Evolutionary conservation across 1,140 invertebrate species (phyloP).

Genomic region (Myzus persicae): DNA sequence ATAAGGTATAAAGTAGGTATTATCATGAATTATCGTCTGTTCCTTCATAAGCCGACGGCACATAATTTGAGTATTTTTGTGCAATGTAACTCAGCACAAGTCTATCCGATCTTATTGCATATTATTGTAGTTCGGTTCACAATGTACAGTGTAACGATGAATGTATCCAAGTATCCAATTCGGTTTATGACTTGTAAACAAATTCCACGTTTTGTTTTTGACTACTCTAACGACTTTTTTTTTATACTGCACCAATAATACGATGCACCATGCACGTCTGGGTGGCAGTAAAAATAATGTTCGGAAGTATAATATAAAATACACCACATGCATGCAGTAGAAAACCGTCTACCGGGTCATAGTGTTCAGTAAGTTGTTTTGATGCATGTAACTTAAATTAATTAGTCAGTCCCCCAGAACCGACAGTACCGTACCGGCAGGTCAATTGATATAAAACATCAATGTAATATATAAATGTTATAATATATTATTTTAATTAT

Average conservation of each 20-base stretch:
- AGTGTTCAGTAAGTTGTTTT: not conserved
- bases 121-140: not conserved
- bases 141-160: not conserved
- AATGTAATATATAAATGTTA: not conserved
- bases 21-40: not conserved
- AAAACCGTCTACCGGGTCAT: not conserved
- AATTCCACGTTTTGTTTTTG: not conserved
- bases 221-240: not conserved
- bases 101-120: not conserved
- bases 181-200: not conserved
- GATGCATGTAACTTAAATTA: not conserved
- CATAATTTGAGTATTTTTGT: not conserved
- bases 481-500: not conserved
- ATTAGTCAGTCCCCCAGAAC: not conserved
- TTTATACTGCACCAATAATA: not conserved
- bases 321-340: not conserved
- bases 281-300: not conserved
- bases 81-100: not conserved
- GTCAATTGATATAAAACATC: not conserved
- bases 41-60: not conserved
- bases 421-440: not conserved
- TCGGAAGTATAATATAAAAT: not conserved
- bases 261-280: not conserved
- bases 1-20: not conserved
- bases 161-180: not conserved